These are phyloP conservation scores for Epicauta chinensis DNA, from an alignment of 1,140 invertebrate species.

Conservation along the genomic window DNA sequence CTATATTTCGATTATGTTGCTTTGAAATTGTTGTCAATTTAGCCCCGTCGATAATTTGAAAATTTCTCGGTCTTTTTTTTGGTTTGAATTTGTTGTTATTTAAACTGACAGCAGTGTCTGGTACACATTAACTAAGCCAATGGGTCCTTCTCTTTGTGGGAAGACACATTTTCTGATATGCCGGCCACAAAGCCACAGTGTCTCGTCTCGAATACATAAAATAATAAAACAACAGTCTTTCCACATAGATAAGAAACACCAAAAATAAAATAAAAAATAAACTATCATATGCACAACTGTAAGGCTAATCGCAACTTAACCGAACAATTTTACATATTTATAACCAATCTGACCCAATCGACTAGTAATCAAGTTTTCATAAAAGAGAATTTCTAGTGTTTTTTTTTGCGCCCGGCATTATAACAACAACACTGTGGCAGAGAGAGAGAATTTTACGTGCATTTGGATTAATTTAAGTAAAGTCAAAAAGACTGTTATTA, in stretches of 20 bases:
- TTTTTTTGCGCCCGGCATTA: neutral
- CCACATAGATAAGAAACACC: constrained; percentile 45
- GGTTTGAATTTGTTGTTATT: constrained; percentile 41
- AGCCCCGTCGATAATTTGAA: constrained; percentile 32
- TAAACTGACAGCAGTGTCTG: constrained; percentile 39
- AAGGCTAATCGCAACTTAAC: constrained; percentile 3
- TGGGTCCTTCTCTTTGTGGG: constrained; percentile 58
- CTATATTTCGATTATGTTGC: constrained; percentile 23
- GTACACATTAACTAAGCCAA: constrained; percentile 39
- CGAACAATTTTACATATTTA: constrained; percentile 12
- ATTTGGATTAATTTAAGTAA: no score
- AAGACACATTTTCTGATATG: constrained; percentile 80
- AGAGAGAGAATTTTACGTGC: no score
- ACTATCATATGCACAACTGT: constrained; percentile 14
- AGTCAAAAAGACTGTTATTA: no score
- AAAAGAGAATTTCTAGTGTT: no score
- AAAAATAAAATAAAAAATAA: constrained; percentile 21
- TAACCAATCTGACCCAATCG: constrained; percentile 16
- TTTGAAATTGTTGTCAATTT: constrained; percentile 2
- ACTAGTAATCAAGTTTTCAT: neutral
- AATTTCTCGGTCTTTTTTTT: neutral
- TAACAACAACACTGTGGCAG: constrained; percentile 11
- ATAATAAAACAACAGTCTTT: constrained; percentile 42
- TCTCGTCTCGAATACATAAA: constrained; percentile 31
- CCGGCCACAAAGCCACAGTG: constrained; percentile 24